Evolutionary conservation across 30 jellyfish, hydroid and myxozoan genomes (phyloP), one percentile per base, ranked within the genome.

Genomic region (Cassiopea xamachana): DNA sequence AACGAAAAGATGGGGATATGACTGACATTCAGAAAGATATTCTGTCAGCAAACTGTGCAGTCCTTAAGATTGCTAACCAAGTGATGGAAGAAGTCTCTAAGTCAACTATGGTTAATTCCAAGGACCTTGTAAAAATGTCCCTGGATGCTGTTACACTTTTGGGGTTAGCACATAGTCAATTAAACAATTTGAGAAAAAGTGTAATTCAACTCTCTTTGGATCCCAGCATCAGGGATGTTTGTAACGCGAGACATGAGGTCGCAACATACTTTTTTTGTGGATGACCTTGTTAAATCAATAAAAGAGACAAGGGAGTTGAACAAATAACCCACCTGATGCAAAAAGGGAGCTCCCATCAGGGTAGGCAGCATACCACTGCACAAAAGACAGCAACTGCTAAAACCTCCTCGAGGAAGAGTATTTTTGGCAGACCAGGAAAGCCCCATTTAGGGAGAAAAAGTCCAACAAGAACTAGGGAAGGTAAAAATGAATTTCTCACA

Each of bases 361-460:
- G 13, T 17, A 69, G n/a, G 48, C 0, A 8, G 48, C 45, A 69
- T 69, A 69, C 12, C 79, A 69, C 12, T 39, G n/a, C 79, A 69
- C 10, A 69, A 7, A 69, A 16, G 48, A 7, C 79, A 69, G 79
- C 79, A 69, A 27, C 39, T 27, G 39, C 39, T 27, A 27, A 27
- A 27, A 27, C 39, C 39, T 27, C 39, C 39, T 27, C 12, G 12
- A 8, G n/a, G 45, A 69, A 43, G 48, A 69, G 79, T 69, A 46
- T 80, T 82, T 82, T 82, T 64, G 69, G 91, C 68, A 82, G 91
- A 83, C 91, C 91, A 82, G 73, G 83, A 82, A 82, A 68, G 60
- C 91, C 10, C 83, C 70, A 6, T 82, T 67, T 80, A 47, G 50
- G 27, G 83, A 64, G 83, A 82, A 82, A 48, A 68, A 69, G 27